A percentile compares a stretch with the other conserved stretches of the same genome.
These are phyloP conservation scores for Hypomesus transpacificus DNA, from an alignment of 2,113 vertebrate genomes.

Conservation along the genomic window DNA sequence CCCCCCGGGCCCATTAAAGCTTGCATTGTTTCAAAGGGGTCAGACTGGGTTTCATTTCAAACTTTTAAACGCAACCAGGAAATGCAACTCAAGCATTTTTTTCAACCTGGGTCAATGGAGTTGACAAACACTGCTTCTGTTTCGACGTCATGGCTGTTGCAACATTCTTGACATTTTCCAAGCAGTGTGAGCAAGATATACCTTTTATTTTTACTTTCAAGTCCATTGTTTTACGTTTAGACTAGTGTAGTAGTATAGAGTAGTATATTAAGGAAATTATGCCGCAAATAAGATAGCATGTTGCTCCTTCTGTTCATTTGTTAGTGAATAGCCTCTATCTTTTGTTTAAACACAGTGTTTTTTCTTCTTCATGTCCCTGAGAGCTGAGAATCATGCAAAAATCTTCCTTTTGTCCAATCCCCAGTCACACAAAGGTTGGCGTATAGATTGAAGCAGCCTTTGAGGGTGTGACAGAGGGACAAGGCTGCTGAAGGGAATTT, in stretches of 20 bases:
- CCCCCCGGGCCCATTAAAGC: conserved; percentile 81
- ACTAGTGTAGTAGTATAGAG: too few species aligned
- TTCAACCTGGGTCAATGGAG: conserved; percentile 39
- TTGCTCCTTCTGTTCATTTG: background rate
- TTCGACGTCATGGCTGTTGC: background rate
- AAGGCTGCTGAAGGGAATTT: conserved; percentile 42
- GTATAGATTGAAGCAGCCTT: conserved; percentile 52
- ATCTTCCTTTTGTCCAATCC: conserved; percentile 50
- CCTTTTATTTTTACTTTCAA: background rate
- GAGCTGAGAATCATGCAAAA: conserved; percentile 48
- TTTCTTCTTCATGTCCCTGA: conserved; percentile 23
- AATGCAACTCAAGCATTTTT: conserved; percentile 66
- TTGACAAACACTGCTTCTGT: conserved; percentile 26
- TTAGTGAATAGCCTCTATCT: background rate
- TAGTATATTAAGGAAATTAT: too few species aligned
- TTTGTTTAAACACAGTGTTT: background rate
- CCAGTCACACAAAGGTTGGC: conserved; percentile 42
- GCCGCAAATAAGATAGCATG: too few species aligned
- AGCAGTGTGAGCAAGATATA: background rate
- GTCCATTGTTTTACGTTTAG: background rate
- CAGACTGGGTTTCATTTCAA: conserved; percentile 83
- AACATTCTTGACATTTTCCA: background rate
- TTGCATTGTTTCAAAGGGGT: conserved; percentile 85
- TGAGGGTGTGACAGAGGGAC: conserved; percentile 53
- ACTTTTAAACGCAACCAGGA: conserved; percentile 75